Base-by-base conservation (phyloP, 2,113 vertebrate genomes). In the Podocnemis expansa region DNA sequence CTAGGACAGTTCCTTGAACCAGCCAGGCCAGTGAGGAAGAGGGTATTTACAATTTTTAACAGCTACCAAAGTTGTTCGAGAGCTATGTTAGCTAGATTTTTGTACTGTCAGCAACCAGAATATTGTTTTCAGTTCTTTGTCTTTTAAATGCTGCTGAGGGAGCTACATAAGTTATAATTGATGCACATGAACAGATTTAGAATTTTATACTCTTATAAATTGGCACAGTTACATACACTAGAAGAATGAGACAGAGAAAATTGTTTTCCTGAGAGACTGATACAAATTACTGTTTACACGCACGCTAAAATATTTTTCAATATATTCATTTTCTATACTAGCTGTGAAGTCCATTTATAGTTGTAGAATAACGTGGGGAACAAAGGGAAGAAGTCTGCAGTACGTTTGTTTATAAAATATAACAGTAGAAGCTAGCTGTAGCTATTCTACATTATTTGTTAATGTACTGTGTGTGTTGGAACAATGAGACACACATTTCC, bases 101-200 rank as follows among this genome's bases (percentile, higher is more conserved):
- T 97, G 84, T 96, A 75, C 54, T 97, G 95, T 97, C 97, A 98
- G 96, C 96, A 97, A 97, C 79, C 93, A 93, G 88, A 98, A 97
- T 96, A 96, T 94, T 97, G 91, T 96, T 97, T 98, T 97, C 86
- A 82, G 90, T 97, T 97, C 89, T 96, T 96, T 97, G 91, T 96
- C 88, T 98, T 97, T 96, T 97, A 97, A 97, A 96, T 97, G 93
- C 86, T 97, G 75, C 91, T 98, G 54, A 89, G 95, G 94, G 95
- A 96, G 85, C 96, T 97, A 89, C 0, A 1, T 94, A 75, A 78
- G 89, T 93, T 92, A 83, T 97, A 97, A 97, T 70, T 97, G 97
- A 97, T 97, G 94, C 52, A 87, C 52, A 60, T 41, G 92, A 95
- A 95, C 96, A 97, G 83, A 96, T 95, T 97, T 96, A 91, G 80